phyloP scores from a whole-genome alignment of 2,888 invertebrate species.

The Cheilosia urbana region DNA sequence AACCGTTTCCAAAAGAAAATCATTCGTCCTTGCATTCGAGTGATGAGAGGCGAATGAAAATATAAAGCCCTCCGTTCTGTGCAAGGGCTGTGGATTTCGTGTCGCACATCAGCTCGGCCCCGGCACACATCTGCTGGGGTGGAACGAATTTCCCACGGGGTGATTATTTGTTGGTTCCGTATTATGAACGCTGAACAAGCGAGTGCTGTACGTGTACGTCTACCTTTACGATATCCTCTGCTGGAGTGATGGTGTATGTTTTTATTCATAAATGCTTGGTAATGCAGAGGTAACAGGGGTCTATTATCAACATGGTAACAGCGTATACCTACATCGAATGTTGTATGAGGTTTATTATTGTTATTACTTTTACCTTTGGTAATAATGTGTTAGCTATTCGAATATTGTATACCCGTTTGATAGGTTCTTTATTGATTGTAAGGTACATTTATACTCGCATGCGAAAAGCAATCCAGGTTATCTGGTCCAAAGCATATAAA shows the following conservation, averaged over 20 bases:
- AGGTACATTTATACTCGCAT: background rate
- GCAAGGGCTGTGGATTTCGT: constrained; percentile 37
- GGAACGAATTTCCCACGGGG: constrained; percentile 83
- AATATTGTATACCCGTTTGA: constrained; percentile 22
- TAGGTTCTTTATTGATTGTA: constrained; percentile 51
- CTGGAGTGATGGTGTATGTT: constrained; percentile 12
- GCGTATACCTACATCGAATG: constrained; percentile 47
- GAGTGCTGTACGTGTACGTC: constrained; percentile 2
- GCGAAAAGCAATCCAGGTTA: background rate
- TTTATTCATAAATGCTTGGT: constrained; percentile 33
- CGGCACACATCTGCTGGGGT: constrained; percentile 80
- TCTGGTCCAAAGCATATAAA: background rate
- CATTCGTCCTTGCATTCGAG: constrained; percentile 24
- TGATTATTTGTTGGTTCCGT: constrained; percentile 79
- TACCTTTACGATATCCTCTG: background rate
- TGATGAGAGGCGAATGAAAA: constrained; percentile 14
- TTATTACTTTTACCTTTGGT: constrained; percentile 47
- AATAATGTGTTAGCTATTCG: background rate
- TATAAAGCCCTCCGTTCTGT: constrained; percentile 16
- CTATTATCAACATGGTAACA: constrained; percentile 44
- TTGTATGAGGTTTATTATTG: constrained; percentile 45
- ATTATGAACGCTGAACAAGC: constrained; percentile 26
- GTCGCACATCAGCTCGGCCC: constrained; percentile 43
- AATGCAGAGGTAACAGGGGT: constrained; percentile 38
- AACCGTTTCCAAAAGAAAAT: constrained; percentile 1